Percentiles rank a stretch among this genome's conserved stretches.
Evolutionary conservation across 2,888 invertebrate genomes (phyloP).

Genomic region (Empis livida): DNA sequence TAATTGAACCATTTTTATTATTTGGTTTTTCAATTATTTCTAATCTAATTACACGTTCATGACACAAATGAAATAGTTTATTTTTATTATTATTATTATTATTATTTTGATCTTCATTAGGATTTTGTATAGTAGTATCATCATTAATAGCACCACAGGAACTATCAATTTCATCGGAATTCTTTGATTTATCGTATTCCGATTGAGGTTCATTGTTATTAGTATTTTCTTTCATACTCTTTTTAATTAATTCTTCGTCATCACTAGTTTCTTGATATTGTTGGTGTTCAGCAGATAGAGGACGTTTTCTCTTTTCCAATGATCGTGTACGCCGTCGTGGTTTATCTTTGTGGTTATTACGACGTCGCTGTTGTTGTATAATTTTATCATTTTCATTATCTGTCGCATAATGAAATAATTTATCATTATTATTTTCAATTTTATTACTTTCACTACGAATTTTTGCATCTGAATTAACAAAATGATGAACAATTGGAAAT

Average conservation of each 20-base stretch:
- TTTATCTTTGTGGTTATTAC: neutral
- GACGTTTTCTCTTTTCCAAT: neutral
- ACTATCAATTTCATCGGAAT: no score
- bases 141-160: neutral
- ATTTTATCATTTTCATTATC: neutral
- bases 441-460: neutral
- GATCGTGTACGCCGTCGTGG: conserved; percentile 1
- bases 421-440: neutral
- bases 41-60: neutral
- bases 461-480: neutral
- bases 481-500: conserved; percentile 10
- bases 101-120: no score
- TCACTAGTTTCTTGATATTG: neutral
- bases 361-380: neutral
- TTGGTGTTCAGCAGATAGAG: neutral
- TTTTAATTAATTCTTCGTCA: neutral
- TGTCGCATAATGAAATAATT: neutral
- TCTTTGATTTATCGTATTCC: no score
- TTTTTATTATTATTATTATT: neutral
- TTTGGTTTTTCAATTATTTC: neutral
- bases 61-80: neutral
- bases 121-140: no score
- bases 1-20: neutral
- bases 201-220: neutral
- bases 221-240: neutral